Base-by-base conservation (phyloP, 2,888 invertebrate species). In the Nemoura dubitans region DNA sequence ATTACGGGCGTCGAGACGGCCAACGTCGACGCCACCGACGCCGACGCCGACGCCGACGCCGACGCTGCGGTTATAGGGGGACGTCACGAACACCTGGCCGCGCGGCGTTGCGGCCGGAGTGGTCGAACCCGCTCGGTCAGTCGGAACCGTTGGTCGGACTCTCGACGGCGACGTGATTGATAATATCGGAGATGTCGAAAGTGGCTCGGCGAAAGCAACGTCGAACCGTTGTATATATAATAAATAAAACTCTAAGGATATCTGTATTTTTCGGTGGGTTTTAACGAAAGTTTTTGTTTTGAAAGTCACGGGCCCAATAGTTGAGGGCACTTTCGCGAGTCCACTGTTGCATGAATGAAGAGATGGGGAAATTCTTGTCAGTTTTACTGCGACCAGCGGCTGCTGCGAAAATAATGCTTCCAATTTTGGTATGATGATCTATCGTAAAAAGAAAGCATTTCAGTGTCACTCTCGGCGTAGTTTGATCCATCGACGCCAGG, bases 1-100 rank as follows among this genome's bases (percentile, higher is more conserved):
- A 59, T 81, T 26, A 84, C 42, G 6, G n/a, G 82, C 29, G 28
- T 26, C 82, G 82, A 27, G 27, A 36, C 83, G 83, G 83, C n/a
- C 26, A 21, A 29, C n/a, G 29, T 14, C 16, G 26, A 36, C 83
- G 43, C 29, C 83, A 42, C 42, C 83, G 30, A 82, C 30, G 30
- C 30, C 82, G 29, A 28, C 25, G 78, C 42, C 83, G 30, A 82
- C 30, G 30, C 30, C 82, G 29, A 28, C 25, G 78, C 78, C 59
- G 78, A 28, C 78, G 25, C 10, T 26, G 26, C 27, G 26, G 78
- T 78, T 78, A 78, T 78, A 16, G 78, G 78, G 27, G 14, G 27
- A 30, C n/a, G 30, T 29, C 81, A 30, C 81, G 30, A 30, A 30
- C 81, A 81, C 30, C 81, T 81, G 81, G 26, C 26, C 78, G 7